Evolutionary conservation across 1,140 invertebrate species (phyloP), one percentile per base, ranked within the genome.

Genomic region (Zophobas atratus): DNA sequence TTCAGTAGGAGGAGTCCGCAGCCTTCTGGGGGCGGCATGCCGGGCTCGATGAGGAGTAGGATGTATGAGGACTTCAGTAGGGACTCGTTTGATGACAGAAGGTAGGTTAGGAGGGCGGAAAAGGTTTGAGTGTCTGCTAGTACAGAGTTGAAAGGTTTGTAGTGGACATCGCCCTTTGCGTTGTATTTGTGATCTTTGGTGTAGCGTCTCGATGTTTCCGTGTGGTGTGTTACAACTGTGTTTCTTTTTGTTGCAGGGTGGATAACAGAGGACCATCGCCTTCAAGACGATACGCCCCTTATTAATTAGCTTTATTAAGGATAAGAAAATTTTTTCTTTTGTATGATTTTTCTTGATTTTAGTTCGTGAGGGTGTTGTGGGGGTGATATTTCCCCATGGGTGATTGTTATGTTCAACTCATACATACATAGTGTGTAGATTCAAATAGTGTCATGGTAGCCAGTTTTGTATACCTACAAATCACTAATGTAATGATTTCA

Each of bases 41-140:
- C 87, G 74, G 85, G 87, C 73, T 85, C 88, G 38, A 86, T 88
- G 71, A 88, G 83, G 77, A 76, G 85, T 85, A 91, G 92, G 83
- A 92, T 94, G 88, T 95, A 94, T 88, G 94, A 95, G 89, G 94
- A 95, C 89, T 95, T 94, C 85, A 95, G 93, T 87, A 89, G 94
- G 80, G 94, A 95, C 88, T 93, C 93, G 51, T 95, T 95, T 88
- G 94, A 95, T 88, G 93, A 95, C 83, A 92, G 93, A 87, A 93
- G 93, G 92, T 94, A 90, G 89, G 89, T 79, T 34, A 20, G 20
- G 20, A 20, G 20, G 20, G 20, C 20, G 20, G 20, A 20, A 20
- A 20, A 20, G 20, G 20, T 57, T 74, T 6, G 20, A 56, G 41
- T 70, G 41, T 67, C 8, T 46, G 41, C 1, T 41, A 20, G 20